These are phyloP conservation scores for Climacteris rufus DNA, from an alignment of 2,113 vertebrate genomes.

Conservation along the genomic window DNA sequence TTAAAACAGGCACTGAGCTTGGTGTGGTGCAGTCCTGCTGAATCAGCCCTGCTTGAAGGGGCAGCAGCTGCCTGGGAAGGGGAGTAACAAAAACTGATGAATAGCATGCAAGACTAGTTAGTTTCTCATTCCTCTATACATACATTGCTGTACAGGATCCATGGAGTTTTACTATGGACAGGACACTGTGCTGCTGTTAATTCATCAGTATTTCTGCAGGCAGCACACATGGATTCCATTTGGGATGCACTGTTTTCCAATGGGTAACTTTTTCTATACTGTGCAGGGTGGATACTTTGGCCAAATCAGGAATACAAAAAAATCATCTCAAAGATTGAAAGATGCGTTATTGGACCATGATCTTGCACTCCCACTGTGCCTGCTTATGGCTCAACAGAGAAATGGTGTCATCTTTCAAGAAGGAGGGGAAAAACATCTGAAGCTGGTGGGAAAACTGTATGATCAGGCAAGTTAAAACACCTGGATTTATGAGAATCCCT, in stretches of 20 bases:
- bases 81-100: neutral
- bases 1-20: neutral
- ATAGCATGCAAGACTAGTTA: neutral
- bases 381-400: constrained; percentile 97
- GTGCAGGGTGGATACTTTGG: constrained; percentile 96
- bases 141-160: neutral
- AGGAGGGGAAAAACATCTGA: constrained; percentile 96
- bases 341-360: constrained; percentile 92
- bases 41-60: neutral
- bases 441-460: constrained; percentile 96
- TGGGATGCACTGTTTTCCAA: neutral
- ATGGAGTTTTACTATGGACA: neutral
- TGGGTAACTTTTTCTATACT: neutral
- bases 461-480: constrained; percentile 83
- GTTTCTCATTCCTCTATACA: neutral
- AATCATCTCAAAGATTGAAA: constrained; percentile 96
- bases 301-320: constrained; percentile 98
- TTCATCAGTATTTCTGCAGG: neutral
- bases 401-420: constrained; percentile 96
- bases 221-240: neutral
- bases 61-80: too few relatives aligned
- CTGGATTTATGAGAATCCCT: neutral
- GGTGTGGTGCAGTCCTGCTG: neutral
- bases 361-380: constrained; percentile 91
- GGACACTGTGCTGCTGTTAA: neutral